These are phyloP conservation scores for Siniperca undulata DNA, from an alignment of 2,797 vertebrate species.

Conservation along the genomic window DNA sequence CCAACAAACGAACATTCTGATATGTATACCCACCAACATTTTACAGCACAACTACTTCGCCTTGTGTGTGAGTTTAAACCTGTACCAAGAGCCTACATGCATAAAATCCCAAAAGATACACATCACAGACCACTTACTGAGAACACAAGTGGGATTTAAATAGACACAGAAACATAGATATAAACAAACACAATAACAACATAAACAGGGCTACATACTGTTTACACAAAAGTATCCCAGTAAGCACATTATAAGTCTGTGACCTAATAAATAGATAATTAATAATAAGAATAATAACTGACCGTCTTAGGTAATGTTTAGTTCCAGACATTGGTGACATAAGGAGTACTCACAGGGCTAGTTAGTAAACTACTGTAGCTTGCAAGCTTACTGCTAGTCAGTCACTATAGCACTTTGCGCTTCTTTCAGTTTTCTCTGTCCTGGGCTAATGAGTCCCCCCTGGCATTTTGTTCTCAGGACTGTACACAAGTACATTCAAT, in stretches of 20 bases:
- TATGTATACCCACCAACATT: not conserved
- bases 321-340: too few species aligned
- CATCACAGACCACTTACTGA: not conserved
- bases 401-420: not conserved
- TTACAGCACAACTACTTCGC: not conserved
- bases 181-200: not conserved
- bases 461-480: not conserved
- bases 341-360: too few species aligned
- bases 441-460: too few species aligned
- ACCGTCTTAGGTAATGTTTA: too few species aligned
- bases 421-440: too few species aligned
- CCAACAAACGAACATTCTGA: not conserved
- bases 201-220: not conserved
- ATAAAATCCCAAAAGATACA: not conserved
- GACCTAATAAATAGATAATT: too few species aligned
- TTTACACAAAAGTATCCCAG: not conserved
- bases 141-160: not conserved
- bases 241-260: not conserved
- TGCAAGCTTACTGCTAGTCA: not conserved
- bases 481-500: not conserved
- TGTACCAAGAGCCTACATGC: not conserved
- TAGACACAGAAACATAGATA: not conserved
- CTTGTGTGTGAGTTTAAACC: not conserved
- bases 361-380: too few species aligned
- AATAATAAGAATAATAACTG: too few species aligned